Conservation (phyloP, 2,113 vertebrate genomes). For the Sula dactylatra region DNA sequence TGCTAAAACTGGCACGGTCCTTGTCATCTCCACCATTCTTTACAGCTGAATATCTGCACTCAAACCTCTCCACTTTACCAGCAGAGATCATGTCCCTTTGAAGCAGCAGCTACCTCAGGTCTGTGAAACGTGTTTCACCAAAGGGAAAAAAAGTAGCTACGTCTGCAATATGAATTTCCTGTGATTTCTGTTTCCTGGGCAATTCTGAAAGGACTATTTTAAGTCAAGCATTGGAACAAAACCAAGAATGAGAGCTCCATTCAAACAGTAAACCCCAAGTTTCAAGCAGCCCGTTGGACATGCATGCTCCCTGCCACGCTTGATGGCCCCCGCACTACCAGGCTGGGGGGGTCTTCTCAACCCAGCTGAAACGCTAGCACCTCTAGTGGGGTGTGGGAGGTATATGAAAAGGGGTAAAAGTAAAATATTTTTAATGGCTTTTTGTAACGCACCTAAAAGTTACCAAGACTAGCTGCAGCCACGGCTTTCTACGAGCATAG, state of each 20-base stretch:
- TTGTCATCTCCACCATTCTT: background rate
- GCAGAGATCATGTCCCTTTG: background rate
- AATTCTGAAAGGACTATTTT: background rate
- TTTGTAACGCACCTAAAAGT: background rate
- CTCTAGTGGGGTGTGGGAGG: background rate
- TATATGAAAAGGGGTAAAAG: background rate
- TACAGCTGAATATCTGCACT: background rate
- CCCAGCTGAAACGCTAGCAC: background rate
- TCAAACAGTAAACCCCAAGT: background rate
- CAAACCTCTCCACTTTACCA: background rate
- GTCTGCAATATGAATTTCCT: background rate
- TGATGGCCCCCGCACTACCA: background rate
- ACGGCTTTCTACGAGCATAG: background rate
- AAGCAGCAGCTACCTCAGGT: background rate
- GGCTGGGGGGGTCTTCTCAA: background rate
- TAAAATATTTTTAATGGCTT: background rate
- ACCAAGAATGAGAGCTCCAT: background rate
- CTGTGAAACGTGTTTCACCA: background rate
- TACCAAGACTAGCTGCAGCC: background rate
- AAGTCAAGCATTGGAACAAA: background rate
- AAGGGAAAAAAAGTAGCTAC: background rate
- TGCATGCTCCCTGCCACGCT: background rate
- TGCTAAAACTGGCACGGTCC: background rate
- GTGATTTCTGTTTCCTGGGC: background rate
- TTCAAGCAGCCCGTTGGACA: background rate